Base-by-base conservation (phyloP, 2,113 vertebrate genomes). In the Monarcha castaneiventris region DNA sequence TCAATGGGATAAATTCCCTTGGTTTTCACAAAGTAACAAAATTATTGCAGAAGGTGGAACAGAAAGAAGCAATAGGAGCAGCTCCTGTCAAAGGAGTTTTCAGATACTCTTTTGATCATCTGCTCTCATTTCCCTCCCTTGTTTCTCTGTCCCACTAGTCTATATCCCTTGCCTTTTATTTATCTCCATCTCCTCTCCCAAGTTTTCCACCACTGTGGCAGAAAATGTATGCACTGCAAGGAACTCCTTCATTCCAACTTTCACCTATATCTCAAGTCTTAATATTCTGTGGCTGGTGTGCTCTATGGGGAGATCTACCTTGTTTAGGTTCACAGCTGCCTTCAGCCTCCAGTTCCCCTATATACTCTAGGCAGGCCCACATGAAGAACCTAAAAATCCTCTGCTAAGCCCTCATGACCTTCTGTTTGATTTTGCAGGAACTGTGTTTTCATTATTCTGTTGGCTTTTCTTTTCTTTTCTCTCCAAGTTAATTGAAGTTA, bases 401-500 rank as follows among this genome's bases (percentile, higher is more conserved):
- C 23, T 52, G 14, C 32, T 72, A 41, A 44, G 2, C 21, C 25
- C 58, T 91, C 8, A 1, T 27, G 72, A 72, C 35, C 32, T 54
- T 89, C 63, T 68, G 14, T 77, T 87, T 61, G 37, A 44, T 87
- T 91, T 77, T 89, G 33, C 6, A 33, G 49, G 16, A 87, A 37
- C n/a, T 46, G 12, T 52, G 58, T 44, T 85, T 83, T 77, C 37
- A n/a, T 87, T 87, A 25, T 44, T 84, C 64, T 78, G 21, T 84
- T 80, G 39, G 29, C 39, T 81, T 91, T 90, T 39, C 43, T 77
- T 91, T 90, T 89, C 41, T 91, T 51, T 90, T 89, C 41, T 91
- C 55, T 81, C 51, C 22, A 55, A 66, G 59, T 76, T 94, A 94
- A 94, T 95, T 88, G 74, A 89, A 87, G 46, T 58, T 91, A 84